Percentiles rank a stretch among this genome's conserved stretches.
These are phyloP conservation scores for Mythimna lalbum DNA, from an alignment of 2,888 invertebrate species.

Conservation along the genomic window DNA sequence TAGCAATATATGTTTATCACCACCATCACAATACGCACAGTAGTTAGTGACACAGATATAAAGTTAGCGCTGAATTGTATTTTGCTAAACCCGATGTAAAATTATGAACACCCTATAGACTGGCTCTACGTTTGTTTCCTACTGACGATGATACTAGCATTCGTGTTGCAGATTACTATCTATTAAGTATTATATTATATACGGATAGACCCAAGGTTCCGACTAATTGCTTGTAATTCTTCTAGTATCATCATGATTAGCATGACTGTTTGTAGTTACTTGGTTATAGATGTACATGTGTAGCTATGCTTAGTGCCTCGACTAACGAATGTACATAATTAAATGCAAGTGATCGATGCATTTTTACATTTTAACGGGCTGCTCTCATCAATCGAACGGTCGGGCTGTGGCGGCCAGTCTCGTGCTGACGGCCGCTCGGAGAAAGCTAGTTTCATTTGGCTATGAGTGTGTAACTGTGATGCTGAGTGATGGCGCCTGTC, in stretches of 20 bases:
- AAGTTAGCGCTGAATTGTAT: constrained; percentile 30
- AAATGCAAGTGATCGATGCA: constrained; percentile 69
- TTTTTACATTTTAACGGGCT: constrained; percentile 70
- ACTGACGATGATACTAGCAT: constrained; percentile 14
- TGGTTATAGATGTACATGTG: constrained; percentile 18
- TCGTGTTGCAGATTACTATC: constrained; percentile 15
- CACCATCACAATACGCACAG: constrained; percentile 50
- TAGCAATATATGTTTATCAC: constrained; percentile 41
- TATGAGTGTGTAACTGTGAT: constrained; percentile 64
- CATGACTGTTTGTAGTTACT: constrained; percentile 41
- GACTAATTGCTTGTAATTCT: constrained; percentile 54
- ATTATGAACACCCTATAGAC: constrained; percentile 50
- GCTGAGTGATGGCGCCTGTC: constrained; percentile 49
- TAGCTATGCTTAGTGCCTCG: constrained; percentile 46
- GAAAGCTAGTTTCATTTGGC: constrained; percentile 74
- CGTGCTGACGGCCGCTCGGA: constrained; percentile 63
- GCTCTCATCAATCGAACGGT: constrained; percentile 69
- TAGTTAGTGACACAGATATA: constrained; percentile 47
- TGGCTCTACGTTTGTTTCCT: constrained; percentile 26
- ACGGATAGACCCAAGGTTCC: constrained; percentile 50
- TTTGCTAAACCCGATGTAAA: constrained; percentile 29
- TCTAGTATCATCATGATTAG: constrained; percentile 54
- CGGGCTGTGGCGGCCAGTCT: constrained; percentile 50
- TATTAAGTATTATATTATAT: constrained; percentile 36
- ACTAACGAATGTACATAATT: constrained; percentile 57